These are phyloP conservation scores for Agrilus cyanescens DNA, from an alignment of 2,888 invertebrate species.

Conservation along the genomic window DNA sequence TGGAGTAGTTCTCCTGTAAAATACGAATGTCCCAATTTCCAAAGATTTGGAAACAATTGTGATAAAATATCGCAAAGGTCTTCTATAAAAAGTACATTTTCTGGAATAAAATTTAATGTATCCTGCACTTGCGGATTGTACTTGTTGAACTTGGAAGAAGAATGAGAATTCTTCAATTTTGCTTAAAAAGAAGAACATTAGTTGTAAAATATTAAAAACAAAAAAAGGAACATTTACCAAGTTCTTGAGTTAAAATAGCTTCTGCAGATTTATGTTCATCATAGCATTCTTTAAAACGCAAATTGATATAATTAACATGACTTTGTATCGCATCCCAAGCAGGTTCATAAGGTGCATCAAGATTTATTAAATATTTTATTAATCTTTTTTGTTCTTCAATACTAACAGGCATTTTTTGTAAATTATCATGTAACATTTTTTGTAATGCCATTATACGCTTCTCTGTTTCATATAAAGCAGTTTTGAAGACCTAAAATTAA, in stretches of 20 bases:
- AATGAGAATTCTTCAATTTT: conserved; percentile 23
- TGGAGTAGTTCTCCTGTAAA: conserved; percentile 72
- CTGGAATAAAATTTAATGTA: conserved; percentile 42
- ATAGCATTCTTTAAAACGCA: conserved; percentile 51
- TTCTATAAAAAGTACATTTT: conserved; percentile 65
- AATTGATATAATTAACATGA: conserved; percentile 68
- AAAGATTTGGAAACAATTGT: conserved; percentile 77
- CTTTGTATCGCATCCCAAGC: conserved; percentile 91
- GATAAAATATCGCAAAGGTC: conserved; percentile 65
- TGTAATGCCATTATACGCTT: conserved; percentile 72
- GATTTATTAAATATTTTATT: conserved; percentile 69
- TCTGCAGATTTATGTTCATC: conserved; percentile 47
- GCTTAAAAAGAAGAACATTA: conserved; percentile 11
- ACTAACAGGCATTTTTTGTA: conserved; percentile 82
- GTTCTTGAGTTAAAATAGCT: conserved; percentile 23
- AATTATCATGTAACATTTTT: conserved; percentile 65
- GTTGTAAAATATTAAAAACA: neutral
- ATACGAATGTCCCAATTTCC: conserved; percentile 92
- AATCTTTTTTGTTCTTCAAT: conserved; percentile 92
- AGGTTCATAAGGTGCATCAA: conserved; percentile 75
- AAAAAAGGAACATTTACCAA: conserved; percentile 2
- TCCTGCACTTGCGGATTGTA: conserved; percentile 21
- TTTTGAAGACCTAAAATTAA: conserved; percentile 57
- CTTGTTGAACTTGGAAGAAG: conserved; percentile 29
- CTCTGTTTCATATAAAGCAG: conserved; percentile 86